Percentiles rank a stretch among this genome's conserved stretches.
Conservation (phyloP, 2,797 vertebrate genomes). For the Chaetophractus vellerosus region DNA sequence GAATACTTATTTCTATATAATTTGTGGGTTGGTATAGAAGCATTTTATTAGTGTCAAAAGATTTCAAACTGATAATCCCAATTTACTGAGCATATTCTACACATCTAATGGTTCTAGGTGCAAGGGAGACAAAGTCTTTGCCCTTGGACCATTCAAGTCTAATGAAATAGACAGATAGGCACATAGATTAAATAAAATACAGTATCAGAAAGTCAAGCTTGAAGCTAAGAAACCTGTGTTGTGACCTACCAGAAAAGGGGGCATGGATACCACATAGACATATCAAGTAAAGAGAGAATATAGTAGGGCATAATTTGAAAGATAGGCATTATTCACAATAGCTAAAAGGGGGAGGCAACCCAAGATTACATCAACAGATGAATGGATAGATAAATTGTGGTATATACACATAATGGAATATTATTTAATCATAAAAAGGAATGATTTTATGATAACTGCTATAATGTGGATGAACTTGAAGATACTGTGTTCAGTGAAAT, state of each 20-base stretch:
- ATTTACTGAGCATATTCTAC: not conserved
- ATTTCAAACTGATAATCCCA: not conserved
- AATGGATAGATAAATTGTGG: too few species aligned
- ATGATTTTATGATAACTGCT: too few species aligned
- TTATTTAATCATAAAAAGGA: too few species aligned
- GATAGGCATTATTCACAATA: too few species aligned
- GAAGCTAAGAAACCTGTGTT: not conserved
- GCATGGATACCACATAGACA: not conserved
- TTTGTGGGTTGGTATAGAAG: not conserved
- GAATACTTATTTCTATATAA: not conserved
- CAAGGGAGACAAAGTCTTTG: not conserved
- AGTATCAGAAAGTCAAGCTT: accelerated
- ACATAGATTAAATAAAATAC: not conserved
- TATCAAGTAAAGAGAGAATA: not conserved
- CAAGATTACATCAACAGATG: too few species aligned
- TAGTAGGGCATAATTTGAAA: not conserved
- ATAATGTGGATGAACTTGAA: too few species aligned
- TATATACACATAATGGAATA: too few species aligned
- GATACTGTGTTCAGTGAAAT: too few species aligned
- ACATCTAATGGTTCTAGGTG: not conserved
- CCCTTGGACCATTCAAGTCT: not conserved
- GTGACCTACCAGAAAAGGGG: not conserved
- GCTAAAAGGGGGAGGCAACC: too few species aligned
- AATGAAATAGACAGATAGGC: not conserved
- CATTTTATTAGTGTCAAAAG: slow-evolving; percentile 23